Evolutionary conservation across 2,113 vertebrate genomes (phyloP), one percentile per base, ranked within the genome.

Genomic region (Chlorodrepanis virens): DNA sequence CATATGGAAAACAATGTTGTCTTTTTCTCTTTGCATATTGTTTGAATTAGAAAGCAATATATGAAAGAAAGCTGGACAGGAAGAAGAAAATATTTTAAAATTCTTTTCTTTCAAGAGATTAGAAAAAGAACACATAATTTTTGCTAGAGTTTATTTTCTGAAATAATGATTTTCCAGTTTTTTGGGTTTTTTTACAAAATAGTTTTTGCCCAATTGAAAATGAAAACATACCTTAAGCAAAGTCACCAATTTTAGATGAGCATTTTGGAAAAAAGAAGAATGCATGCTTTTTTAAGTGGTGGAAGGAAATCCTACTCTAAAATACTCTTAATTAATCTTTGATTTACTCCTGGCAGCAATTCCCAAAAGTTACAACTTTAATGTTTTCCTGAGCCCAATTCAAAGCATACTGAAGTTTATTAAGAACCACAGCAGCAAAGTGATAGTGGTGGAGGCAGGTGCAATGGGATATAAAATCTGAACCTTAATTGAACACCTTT

Each of bases 161-260:
- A 76, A 88, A 60, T 39, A 1, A 59, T 18, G 0, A 27, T 3
- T 35, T 39, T 27, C 11, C 15, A 8, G 6, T n/a, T 33, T 35
- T 49, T 37, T 25, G 47, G 13, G 14, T 53, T n/a, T 81, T 72
- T 78, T 53, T 12, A 27, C 6, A 33, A 68, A 79, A 64, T 79
- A 2, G 2, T 71, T 68, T 87, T 76, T 86, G 6, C 2, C 21
- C 33, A 39, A 13, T 64, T 79, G 40, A 69, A 93, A 76, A 82
- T 71, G 20, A 63, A 91, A 72, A 21, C 17, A 5, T 56, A 68
- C 24, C 31, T 52, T 11, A 72, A 64, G 14, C 8, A 75, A 82
- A 75, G 22, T 49, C 27, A 29, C 7, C 23, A 25, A 15, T 67
- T 87, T 80, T 50, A 91, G 15, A 37, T 6, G 74, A 69, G 9